A percentile compares a stretch with the other conserved stretches of the same genome.
These are phyloP conservation scores for Coluber constrictor DNA, from an alignment of 2,797 vertebrate species.

Conservation along the genomic window DNA sequence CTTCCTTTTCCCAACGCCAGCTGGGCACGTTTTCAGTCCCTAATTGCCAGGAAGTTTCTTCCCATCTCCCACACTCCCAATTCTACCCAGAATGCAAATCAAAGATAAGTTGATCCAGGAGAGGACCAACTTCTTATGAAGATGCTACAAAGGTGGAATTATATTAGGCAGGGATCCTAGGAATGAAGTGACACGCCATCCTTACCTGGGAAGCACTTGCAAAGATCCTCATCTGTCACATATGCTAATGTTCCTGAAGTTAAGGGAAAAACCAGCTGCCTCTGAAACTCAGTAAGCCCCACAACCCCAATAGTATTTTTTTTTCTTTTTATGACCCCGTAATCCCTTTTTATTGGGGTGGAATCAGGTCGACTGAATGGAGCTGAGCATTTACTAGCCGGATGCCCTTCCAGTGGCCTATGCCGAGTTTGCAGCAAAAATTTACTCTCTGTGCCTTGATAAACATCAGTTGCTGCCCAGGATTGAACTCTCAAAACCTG, in stretches of 20 bases:
- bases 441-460: background rate
- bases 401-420: background rate
- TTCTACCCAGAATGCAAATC: background rate
- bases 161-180: background rate
- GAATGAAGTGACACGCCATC: background rate
- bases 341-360: background rate
- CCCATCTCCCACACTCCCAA: background rate
- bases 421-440: background rate
- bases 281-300: background rate
- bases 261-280: constrained; percentile 66
- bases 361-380: background rate
- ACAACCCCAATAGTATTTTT: background rate
- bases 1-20: background rate
- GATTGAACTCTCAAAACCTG: background rate
- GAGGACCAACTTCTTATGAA: background rate
- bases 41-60: background rate
- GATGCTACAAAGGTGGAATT: background rate
- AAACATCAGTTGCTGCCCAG: background rate
- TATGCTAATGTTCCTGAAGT: constrained; percentile 85
- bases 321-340: background rate
- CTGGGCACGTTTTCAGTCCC: background rate
- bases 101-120: background rate
- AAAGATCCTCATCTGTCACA: constrained; percentile 95
- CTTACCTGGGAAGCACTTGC: constrained; percentile 94
- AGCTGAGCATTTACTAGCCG: background rate